phyloP scores from a whole-genome alignment of 2,113 vertebrate genomes.

The Dromaius novaehollandiae region DNA sequence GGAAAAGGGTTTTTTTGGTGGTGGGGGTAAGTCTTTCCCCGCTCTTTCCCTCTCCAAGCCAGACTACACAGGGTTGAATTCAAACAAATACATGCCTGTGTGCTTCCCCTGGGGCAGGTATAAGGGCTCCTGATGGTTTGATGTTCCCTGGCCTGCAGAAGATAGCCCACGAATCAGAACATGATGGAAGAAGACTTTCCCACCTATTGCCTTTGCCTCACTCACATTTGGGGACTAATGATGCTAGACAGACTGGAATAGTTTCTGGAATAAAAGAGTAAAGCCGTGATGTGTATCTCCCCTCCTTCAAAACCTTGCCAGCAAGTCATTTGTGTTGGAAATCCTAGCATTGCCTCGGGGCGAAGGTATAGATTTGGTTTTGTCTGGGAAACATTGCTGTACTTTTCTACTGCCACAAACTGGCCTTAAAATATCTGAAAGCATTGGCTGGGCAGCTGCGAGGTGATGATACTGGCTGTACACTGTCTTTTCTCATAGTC shows the following conservation, averaged over 20 bases:
- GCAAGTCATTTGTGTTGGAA: not conserved
- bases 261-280: not conserved
- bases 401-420: not conserved
- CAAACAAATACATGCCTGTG: not conserved
- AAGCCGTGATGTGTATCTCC: not conserved
- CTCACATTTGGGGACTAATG: not conserved
- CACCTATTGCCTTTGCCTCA: not conserved
- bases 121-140: not conserved
- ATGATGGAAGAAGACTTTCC: not conserved
- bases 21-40: not conserved
- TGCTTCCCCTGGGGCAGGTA: not conserved
- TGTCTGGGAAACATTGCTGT: not conserved
- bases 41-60: not conserved
- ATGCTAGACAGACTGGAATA: not conserved
- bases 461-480: not conserved
- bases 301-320: not conserved
- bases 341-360: not conserved
- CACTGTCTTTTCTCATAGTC: not conserved
- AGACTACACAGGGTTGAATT: not conserved
- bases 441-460: not conserved
- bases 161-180: not conserved
- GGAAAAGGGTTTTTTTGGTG: not conserved
- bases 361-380: not conserved
- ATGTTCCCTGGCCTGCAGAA: not conserved
- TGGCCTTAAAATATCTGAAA: not conserved